Evolutionary conservation across 2,888 invertebrate genomes (phyloP), one percentile per base, ranked within the genome.

Genomic region (Panorpa germanica): DNA sequence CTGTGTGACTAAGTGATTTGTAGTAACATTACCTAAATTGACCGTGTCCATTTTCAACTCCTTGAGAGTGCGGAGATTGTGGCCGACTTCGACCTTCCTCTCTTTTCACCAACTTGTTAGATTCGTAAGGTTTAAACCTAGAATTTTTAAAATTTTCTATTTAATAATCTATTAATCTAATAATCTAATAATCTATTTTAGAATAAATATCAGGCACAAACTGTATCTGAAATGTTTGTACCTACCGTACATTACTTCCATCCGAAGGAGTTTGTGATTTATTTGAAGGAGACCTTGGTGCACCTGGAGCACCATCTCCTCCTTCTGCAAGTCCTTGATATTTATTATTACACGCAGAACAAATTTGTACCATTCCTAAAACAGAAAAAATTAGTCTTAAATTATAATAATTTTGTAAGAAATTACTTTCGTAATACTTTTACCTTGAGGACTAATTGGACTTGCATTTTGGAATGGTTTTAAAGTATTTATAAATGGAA

Each of bases 401-500:
- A 16, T 25, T 10, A 22, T 10, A 19, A 14, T 13, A 12, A 14
- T 18, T 23, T 12, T 28, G 19, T 12, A 31, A 7, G 3, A 28
- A 33, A 28, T 33, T n/a, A 5, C 15, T 10, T 15, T 23, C 16
- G n/a, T 12, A 5, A 29, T 41, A 11, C 15, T 16, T 44, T 49
- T 53, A 56, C 83, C 88, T 60, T 85, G 80, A 34, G 81, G 78
- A 56, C 81, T 83, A 43, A 90, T 78, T 21, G 86, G 82, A 56
- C 81, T 78, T 45, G 88, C 80, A 44, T 85, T 85, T 30, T 72
- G 69, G 39, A 78, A 80, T 34, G 80, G 70, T 53, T 73, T 73
- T 45, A 85, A 58, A 42, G 70, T 67, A 46, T 75, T 75, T 35
- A 91, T 77, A 53, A 85, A 85, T 9, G 90, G 85, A 58, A 82